A percentile compares a stretch with the other conserved stretches of the same genome.
Conservation (phyloP, 2,797 vertebrate genomes). For the Calcarius lapponicus region DNA sequence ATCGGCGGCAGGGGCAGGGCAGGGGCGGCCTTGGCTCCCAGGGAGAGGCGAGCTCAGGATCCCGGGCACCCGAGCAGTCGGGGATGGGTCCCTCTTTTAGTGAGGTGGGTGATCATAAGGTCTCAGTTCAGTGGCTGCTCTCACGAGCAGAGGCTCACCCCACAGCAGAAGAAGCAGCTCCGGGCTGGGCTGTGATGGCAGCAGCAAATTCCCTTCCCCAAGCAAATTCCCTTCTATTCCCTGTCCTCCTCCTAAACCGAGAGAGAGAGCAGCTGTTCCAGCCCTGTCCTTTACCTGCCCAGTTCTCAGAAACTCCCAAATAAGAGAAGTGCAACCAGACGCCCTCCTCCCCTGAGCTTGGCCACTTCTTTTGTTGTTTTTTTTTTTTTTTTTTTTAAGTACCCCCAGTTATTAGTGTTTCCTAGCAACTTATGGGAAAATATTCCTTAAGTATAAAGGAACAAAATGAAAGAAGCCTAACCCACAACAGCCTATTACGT, state of each 20-base stretch:
- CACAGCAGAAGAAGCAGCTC: background rate
- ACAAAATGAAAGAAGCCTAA: background rate
- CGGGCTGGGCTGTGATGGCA: background rate
- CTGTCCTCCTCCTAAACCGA: too few species aligned
- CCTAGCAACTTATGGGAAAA: background rate
- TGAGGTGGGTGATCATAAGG: background rate
- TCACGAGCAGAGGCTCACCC: too few species aligned
- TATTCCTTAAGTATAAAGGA: background rate
- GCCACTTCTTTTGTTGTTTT: too few species aligned
- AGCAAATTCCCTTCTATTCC: too few species aligned
- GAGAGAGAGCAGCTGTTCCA: background rate
- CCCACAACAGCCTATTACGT: background rate
- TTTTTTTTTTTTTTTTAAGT: too few species aligned
- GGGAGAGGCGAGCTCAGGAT: background rate
- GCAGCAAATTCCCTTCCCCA: background rate
- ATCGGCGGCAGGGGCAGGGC: background rate
- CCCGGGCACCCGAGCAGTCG: background rate
- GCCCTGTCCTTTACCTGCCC: background rate
- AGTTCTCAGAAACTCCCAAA: too few species aligned
- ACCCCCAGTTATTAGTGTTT: too few species aligned
- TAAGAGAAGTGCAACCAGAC: background rate
- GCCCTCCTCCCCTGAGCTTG: background rate
- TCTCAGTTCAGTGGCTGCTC: background rate
- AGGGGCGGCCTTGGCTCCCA: background rate
- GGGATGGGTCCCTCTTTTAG: background rate